These are phyloP conservation scores for Malurus splendens DNA, from an alignment of 2,797 vertebrate genomes.

Conservation along the genomic window DNA sequence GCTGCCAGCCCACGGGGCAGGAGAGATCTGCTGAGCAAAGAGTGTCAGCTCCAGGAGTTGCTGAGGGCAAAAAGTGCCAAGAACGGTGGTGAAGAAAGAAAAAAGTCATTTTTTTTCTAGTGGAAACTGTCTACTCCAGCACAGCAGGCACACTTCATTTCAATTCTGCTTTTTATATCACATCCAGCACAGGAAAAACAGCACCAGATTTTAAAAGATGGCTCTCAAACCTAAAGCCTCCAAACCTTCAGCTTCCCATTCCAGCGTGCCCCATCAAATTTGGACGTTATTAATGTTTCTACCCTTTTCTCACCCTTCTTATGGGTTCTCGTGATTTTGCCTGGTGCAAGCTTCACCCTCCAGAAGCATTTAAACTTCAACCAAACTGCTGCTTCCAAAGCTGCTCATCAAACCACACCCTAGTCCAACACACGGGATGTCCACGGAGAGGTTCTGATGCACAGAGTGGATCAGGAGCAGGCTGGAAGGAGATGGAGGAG, in stretches of 20 bases:
- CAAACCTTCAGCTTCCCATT: background rate
- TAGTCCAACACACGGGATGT: fast-evolving
- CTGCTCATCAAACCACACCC: fast-evolving
- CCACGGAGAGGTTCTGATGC: background rate
- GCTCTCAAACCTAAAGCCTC: background rate
- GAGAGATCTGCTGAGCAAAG: background rate
- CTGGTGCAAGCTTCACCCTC: background rate
- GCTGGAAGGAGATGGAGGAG: background rate
- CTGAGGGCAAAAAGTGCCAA: background rate
- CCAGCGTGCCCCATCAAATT: background rate
- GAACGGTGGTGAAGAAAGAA: background rate
- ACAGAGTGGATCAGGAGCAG: background rate
- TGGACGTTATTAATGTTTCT: background rate
- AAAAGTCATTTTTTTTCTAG: background rate
- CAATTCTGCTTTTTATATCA: conserved; percentile 27
- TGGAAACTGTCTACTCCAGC: background rate
- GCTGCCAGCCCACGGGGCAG: background rate
- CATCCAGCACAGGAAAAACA: background rate
- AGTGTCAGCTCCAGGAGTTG: background rate
- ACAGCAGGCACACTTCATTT: background rate
- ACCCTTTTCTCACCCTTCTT: background rate
- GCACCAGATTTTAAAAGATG: background rate
- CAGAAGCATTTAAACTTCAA: background rate
- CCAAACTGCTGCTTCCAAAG: background rate
- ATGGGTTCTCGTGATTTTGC: background rate